phyloP scores from a whole-genome alignment of 2,888 invertebrate species.

The Opisthograptis luteolata region DNA sequence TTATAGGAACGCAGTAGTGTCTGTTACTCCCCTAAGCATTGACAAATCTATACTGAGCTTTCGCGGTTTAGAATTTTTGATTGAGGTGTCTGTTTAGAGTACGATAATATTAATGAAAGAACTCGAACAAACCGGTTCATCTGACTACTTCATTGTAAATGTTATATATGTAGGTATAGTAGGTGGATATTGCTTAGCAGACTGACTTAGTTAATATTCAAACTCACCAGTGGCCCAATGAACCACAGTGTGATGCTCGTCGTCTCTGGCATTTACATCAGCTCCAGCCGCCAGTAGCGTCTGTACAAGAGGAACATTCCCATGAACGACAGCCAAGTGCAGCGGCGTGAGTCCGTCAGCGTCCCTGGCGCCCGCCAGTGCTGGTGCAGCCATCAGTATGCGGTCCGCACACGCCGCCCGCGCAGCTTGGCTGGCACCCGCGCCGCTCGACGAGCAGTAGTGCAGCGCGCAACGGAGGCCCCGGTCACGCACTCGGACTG shows the following conservation, averaged over 20 bases:
- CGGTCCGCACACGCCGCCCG: conserved; percentile 94
- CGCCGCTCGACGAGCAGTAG: conserved; percentile 94
- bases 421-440: conserved; percentile 87
- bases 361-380: conserved; percentile 92
- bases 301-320: conserved; percentile 93
- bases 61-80: too few species aligned
- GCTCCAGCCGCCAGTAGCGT: conserved; percentile 94
- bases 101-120: too few species aligned
- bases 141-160: too few species aligned
- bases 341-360: conserved; percentile 98
- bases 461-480: conserved; percentile 95
- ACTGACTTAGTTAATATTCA: conserved; percentile 3
- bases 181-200: too few species aligned
- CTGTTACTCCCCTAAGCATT: too few species aligned
- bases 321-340: conserved; percentile 97
- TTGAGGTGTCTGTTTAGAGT: too few species aligned
- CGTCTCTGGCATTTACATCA: conserved; percentile 94
- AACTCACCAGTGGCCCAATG: conserved; percentile 98
- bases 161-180: too few species aligned
- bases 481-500: conserved; percentile 89
- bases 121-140: too few species aligned
- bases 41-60: too few species aligned
- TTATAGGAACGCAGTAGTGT: too few species aligned
- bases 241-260: conserved; percentile 97
- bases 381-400: conserved; percentile 94